These are phyloP conservation scores for Pseudorasbora parva DNA, from an alignment of 2,113 vertebrate species.

Conservation along the genomic window DNA sequence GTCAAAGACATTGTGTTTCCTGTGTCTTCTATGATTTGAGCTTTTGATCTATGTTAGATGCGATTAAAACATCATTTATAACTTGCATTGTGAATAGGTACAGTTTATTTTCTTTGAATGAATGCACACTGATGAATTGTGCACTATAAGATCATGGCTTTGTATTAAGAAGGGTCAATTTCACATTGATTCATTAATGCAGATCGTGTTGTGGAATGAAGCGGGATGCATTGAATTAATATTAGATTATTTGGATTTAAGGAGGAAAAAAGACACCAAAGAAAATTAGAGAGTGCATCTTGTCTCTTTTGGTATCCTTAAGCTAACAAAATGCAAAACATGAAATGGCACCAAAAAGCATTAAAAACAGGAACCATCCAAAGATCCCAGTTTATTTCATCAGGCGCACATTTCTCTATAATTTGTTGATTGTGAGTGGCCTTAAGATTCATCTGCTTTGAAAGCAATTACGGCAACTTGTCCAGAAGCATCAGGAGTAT, in stretches of 20 bases:
- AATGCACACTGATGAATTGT: not conserved
- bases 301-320: constrained; percentile 29
- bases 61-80: no score
- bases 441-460: constrained; percentile 42
- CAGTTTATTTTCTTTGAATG: no score
- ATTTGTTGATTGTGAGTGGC: constrained; percentile 31
- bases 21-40: no score
- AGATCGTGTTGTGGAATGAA: constrained; percentile 4
- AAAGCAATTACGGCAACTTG: constrained; percentile 44
- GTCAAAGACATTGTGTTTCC: no score
- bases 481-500: constrained; percentile 43
- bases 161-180: constrained; percentile 12
- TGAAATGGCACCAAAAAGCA: constrained; percentile 2
- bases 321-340: constrained; percentile 39
- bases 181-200: constrained; percentile 3
- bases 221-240: not conserved
- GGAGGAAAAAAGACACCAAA: not conserved
- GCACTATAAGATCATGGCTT: not conserved
- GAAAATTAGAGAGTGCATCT: constrained; percentile 23
- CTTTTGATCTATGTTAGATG: no score
- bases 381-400: constrained; percentile 24
- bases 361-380: constrained; percentile 23
- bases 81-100: no score
- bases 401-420: constrained; percentile 19
- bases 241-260: not conserved